These are phyloP conservation scores for Drosophila seclusa DNA, from an alignment of 2,888 invertebrate species.

Conservation along the genomic window DNA sequence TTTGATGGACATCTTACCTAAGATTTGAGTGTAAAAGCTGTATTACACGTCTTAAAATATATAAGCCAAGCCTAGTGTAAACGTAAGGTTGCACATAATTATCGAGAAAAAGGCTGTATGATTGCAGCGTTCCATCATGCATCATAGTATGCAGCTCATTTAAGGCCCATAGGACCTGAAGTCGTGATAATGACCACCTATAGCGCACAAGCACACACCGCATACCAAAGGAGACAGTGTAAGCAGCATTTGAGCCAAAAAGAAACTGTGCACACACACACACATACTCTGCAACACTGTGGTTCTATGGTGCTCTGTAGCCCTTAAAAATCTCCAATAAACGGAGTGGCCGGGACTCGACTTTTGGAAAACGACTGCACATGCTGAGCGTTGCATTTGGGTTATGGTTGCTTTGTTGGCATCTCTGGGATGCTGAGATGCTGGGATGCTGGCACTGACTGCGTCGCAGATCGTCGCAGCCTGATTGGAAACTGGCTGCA, in stretches of 20 bases:
- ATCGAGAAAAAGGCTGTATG: slow-evolving; percentile 9
- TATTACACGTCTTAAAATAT: neutral
- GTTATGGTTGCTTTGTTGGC: slow-evolving; percentile 40
- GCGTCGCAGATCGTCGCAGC: slow-evolving; percentile 60
- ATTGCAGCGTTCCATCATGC: slow-evolving; percentile 52
- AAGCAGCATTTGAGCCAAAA: slow-evolving; percentile 57
- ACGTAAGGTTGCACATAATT: neutral
- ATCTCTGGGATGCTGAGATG: slow-evolving; percentile 21
- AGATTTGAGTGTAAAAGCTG: neutral
- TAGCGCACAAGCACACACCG: slow-evolving; percentile 72
- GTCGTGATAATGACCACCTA: slow-evolving; percentile 81
- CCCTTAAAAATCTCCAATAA: slow-evolving; percentile 54
- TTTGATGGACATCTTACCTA: neutral
- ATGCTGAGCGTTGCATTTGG: slow-evolving; percentile 75
- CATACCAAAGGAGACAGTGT: slow-evolving; percentile 49
- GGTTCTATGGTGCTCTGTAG: slow-evolving; percentile 35
- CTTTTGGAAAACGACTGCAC: slow-evolving; percentile 57
- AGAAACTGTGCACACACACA: slow-evolving; percentile 24
- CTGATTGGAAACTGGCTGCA: slow-evolving; percentile 68
- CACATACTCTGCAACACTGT: slow-evolving; percentile 16
- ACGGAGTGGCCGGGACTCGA: slow-evolving; percentile 34
- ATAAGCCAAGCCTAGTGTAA: slow-evolving; percentile 14
- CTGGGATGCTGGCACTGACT: slow-evolving; percentile 21
- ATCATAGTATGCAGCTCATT: slow-evolving; percentile 34
- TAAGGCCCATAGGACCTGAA: slow-evolving; percentile 52